phyloP scores from a whole-genome alignment of 2,888 invertebrate species.

The Atrina japonica region DNA sequence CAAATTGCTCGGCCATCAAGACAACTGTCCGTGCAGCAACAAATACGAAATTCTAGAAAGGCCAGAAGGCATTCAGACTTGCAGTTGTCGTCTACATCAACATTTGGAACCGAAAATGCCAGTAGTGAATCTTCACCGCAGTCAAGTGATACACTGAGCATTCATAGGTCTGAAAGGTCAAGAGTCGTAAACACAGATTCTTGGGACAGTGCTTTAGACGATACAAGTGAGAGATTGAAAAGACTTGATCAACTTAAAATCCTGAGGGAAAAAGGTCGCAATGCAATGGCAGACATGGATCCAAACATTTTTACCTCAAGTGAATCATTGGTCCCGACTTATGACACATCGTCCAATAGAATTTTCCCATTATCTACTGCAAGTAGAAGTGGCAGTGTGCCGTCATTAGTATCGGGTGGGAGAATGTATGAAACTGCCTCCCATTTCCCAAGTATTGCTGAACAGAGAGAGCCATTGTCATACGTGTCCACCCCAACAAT shows the following conservation, averaged over 20 bases:
- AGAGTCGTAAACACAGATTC: not conserved
- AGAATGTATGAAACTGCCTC: conserved; percentile 13
- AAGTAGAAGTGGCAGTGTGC: conserved; percentile 1
- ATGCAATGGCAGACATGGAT: not conserved
- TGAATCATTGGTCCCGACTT: conserved; percentile 1
- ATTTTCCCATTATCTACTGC: conserved; percentile 3
- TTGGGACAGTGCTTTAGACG: conserved; percentile 18
- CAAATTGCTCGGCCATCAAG: not conserved
- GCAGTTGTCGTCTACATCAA: conserved; percentile 6
- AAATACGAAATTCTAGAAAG: conserved; percentile 27
- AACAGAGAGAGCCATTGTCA: conserved; percentile 8
- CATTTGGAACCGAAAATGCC: conserved; percentile 3
- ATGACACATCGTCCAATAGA: not conserved
- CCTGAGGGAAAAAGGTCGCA: conserved; percentile 6
- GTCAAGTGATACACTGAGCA: not conserved
- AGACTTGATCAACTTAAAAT: conserved; percentile 20
- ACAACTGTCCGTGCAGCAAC: conserved; percentile 27
- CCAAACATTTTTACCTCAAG: conserved; percentile 5
- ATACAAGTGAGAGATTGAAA: conserved; percentile 19
- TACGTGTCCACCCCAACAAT: no score
- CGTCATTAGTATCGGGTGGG: conserved; percentile 8
- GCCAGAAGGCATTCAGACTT: conserved; percentile 35
- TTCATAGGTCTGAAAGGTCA: no score
- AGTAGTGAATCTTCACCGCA: conserved; percentile 16
- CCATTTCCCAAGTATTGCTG: conserved; percentile 13